Evolutionary conservation across 2,888 invertebrate species (phyloP).

Genomic region (Thera obeliscata): DNA sequence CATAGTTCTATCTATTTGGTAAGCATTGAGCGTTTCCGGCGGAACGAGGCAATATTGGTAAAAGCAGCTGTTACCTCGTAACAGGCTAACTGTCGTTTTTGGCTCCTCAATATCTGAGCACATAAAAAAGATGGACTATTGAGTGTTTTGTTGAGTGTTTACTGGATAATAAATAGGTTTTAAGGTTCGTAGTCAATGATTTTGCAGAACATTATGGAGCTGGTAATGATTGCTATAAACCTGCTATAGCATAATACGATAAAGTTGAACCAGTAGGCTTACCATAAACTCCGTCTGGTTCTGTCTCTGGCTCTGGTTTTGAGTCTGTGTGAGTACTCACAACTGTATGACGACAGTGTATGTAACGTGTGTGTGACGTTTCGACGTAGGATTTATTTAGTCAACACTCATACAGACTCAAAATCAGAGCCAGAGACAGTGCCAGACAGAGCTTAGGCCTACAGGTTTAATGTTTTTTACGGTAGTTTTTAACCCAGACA

Average conservation of each 20-base stretch:
- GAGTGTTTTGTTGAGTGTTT: constrained; percentile 45
- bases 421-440: no score
- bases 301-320: no score
- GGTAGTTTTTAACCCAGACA: no score
- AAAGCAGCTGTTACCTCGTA: constrained; percentile 62
- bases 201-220: constrained; percentile 4
- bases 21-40: constrained; percentile 63
- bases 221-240: constrained; percentile 4
- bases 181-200: constrained; percentile 34
- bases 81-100: constrained; percentile 57
- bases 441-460: no score
- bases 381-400: no score
- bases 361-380: no score
- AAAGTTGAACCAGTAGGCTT: no score
- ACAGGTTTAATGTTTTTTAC: no score
- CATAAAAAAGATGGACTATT: constrained; percentile 42
- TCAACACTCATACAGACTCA: no score
- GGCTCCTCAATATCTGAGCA: constrained; percentile 43
- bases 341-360: no score
- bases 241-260: not conserved
- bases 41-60: constrained; percentile 60
- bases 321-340: no score
- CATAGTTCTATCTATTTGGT: constrained; percentile 55
- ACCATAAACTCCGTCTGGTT: no score
- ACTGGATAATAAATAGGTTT: constrained; percentile 40